These are phyloP conservation scores for Ciconia nigra DNA, from an alignment of 2,797 vertebrate genomes.

Conservation along the genomic window DNA sequence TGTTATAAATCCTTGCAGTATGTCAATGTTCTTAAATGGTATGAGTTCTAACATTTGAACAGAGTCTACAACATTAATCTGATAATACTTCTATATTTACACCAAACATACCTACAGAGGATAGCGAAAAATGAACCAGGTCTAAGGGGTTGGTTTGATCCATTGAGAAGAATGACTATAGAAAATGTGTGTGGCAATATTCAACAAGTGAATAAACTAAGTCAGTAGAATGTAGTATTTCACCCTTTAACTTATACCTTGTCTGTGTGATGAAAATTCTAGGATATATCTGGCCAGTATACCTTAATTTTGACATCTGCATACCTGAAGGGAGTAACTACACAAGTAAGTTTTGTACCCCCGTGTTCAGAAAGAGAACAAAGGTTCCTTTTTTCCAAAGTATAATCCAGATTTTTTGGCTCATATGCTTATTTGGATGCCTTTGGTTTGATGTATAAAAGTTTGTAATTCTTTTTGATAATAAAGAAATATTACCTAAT, in stretches of 20 bases:
- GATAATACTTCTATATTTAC: not conserved
- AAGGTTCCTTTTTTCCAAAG: not conserved
- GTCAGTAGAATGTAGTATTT: not conserved
- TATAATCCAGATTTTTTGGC: not conserved
- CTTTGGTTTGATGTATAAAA: not conserved
- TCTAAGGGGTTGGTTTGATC: not conserved
- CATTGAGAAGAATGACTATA: not conserved
- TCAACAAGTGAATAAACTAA: not conserved
- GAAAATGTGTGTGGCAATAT: not conserved
- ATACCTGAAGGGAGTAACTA: not conserved
- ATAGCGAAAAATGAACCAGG: not conserved
- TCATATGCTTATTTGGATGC: not conserved
- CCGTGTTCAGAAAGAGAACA: not conserved
- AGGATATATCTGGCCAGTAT: not conserved
- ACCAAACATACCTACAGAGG: not conserved
- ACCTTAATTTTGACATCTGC: not conserved
- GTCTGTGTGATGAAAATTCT: not conserved
- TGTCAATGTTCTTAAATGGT: not conserved
- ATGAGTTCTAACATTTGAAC: not conserved
- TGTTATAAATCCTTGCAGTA: not conserved
- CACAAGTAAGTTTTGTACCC: not conserved
- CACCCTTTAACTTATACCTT: not conserved
- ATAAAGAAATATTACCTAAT: not conserved
- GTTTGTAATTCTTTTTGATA: not conserved
- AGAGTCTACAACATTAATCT: not conserved